Base-by-base conservation (phyloP, 2,888 invertebrate species). In the Cryptocheilus praepositus region DNA sequence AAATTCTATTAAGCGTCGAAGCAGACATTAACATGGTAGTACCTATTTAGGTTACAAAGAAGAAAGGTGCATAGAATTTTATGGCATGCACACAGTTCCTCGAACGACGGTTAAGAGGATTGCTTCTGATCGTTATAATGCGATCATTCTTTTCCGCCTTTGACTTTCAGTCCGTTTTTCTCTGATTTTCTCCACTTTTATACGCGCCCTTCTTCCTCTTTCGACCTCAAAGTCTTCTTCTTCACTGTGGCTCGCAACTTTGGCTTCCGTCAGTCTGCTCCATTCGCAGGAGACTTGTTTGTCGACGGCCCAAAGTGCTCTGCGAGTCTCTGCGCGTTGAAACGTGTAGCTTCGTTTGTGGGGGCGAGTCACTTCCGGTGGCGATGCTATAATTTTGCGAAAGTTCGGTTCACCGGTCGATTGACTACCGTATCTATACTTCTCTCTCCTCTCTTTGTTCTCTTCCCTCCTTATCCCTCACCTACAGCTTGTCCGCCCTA, bases 321-420 rank as follows among this genome's bases (percentile, higher is more conserved):
- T 21, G 49, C 66, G 61, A 54, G 72, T 67, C 56, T 66, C 55
- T 19, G 59, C 18, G n/a, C n/a, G 60, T 57, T 25, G 56, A 25
- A 67, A 67, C 55, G 49, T 28, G 54, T 51, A 49, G 44, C 21
- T 4, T 36, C 56, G 25, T 61, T 49, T 49, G 55, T 16, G 36
- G 51, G 36, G 46, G 44, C 51, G 58, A 49, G 55, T 66, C 56
- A 64, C 52, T 70, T 73, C 60, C 68, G 64, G 53, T 54, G 18
- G 54, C 61, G 64, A 51, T 58, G 61, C 53, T 61, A 72, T 70
- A 70, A 74, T 73, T 70, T 60, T 21, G 59, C 61, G 56, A 72
- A 75, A 74, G 60, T 70, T 67, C 45, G n/a, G 59, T 36, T 43
- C 61, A 54, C 46, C 66, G 56, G 56, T 72, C 70, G 57, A 45